Conservation (phyloP, 2,888 invertebrate genomes). For the Diachrysia chrysitis region DNA sequence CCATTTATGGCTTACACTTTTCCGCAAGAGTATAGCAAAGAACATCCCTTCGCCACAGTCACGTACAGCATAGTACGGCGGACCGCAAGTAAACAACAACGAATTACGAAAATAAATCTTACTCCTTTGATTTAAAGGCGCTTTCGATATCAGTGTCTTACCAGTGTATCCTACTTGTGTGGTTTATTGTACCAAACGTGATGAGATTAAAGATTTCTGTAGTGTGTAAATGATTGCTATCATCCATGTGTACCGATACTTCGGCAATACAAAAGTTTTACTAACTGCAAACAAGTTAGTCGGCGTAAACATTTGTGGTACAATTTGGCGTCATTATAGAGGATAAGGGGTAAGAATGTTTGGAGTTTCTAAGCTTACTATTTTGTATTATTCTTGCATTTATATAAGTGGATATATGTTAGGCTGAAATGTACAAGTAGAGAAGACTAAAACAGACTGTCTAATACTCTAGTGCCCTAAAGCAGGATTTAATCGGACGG, state of each 20-base stretch:
- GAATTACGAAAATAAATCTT: neutral
- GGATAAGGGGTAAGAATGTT: neutral
- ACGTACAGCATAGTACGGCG: constrained; percentile 31
- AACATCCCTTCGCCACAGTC: constrained; percentile 42
- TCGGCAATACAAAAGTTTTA: constrained; percentile 4
- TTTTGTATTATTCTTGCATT: neutral
- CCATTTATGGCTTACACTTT: constrained; percentile 34
- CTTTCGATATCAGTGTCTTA: neutral
- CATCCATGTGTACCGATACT: constrained; percentile 23
- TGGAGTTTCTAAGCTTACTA: neutral
- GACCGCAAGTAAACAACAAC: neutral
- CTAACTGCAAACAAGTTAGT: constrained; percentile 4
- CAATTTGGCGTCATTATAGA: constrained; percentile 1
- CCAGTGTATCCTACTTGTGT: no score
- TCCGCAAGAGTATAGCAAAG: constrained; percentile 30
- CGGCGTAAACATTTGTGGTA: constrained; percentile 2
- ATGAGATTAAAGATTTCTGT: constrained; percentile 47
- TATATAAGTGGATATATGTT: neutral
- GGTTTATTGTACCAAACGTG: constrained; percentile 40
- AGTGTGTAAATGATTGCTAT: constrained; percentile 42
- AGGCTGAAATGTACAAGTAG: no score
- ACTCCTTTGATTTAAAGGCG: neutral
- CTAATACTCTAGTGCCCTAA: no score
- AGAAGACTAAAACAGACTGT: no score
- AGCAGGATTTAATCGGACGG: no score